Conservation (phyloP, 2,797 vertebrate genomes). For the Phoeniculus purpureus region DNA sequence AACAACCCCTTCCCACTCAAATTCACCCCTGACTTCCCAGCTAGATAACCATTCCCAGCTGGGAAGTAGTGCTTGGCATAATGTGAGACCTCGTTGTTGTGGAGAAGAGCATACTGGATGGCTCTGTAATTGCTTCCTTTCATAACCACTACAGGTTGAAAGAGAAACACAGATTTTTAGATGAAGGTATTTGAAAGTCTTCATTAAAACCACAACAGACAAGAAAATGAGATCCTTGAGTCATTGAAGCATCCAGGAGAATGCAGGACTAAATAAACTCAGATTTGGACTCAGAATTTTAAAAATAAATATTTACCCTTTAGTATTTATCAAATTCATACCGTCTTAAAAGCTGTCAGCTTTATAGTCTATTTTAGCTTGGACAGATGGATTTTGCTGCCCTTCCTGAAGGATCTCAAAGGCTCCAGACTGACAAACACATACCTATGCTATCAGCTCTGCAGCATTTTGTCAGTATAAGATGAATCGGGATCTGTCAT, state of each 20-base stretch:
- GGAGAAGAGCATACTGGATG: neutral
- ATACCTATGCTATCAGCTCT: neutral
- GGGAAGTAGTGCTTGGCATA: neutral
- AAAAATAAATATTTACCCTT: neutral
- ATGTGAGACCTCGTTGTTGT: neutral
- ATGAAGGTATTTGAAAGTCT: neutral
- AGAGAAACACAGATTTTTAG: neutral
- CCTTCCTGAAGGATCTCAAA: neutral
- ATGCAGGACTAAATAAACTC: neutral
- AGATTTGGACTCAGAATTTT: neutral
- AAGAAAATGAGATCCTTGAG: neutral
- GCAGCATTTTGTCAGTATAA: neutral
- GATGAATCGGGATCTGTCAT: neutral
- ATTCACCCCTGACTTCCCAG: neutral
- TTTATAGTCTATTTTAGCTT: neutral
- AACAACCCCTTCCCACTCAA: neutral
- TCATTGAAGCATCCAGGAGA: neutral
- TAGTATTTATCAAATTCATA: neutral
- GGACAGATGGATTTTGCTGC: neutral
- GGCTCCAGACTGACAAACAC: neutral
- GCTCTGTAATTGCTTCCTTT: constrained; percentile 1
- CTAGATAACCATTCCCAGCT: neutral
- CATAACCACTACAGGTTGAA: neutral
- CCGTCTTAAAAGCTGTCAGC: neutral
- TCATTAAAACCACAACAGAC: neutral